Conservation (phyloP, 2,113 vertebrate genomes). For the Alethe diademata region DNA sequence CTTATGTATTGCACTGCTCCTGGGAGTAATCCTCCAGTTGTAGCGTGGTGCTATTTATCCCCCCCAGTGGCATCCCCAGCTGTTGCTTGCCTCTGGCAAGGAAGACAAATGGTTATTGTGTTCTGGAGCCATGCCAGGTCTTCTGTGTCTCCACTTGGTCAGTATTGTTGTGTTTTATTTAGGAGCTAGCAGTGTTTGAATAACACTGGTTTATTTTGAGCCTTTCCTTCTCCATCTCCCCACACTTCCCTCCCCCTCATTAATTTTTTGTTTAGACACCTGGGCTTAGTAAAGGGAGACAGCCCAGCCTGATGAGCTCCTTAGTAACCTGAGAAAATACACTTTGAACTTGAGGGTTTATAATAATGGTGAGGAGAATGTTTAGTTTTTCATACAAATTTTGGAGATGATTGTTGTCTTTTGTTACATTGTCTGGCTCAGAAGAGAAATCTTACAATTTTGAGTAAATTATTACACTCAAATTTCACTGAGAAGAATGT, state of each 20-base stretch:
- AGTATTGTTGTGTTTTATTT: constrained; percentile 37
- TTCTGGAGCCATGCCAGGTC: background rate
- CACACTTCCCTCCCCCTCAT: background rate
- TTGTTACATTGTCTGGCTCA: background rate
- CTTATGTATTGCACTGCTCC: background rate
- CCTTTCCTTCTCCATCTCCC: background rate
- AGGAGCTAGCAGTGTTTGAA: background rate
- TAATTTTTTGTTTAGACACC: background rate
- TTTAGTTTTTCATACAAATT: background rate
- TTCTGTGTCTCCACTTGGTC: background rate
- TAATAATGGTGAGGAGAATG: background rate
- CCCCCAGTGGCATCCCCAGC: background rate
- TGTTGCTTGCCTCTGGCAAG: constrained; percentile 41
- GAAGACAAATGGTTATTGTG: constrained; percentile 46
- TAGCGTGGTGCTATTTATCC: background rate
- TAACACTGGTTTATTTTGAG: constrained; percentile 6
- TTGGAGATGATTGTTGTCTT: background rate
- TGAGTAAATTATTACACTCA: background rate
- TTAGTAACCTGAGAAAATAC: background rate
- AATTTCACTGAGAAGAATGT: background rate
- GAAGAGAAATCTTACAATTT: background rate
- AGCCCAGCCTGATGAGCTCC: background rate
- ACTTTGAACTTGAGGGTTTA: background rate
- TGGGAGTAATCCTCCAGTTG: constrained; percentile 29
- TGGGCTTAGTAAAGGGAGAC: background rate